Percentiles rank a stretch among this genome's conserved stretches.
These are phyloP conservation scores for Sclerodermus sp. DNA, from an alignment of 2,888 invertebrate genomes.

Conservation along the genomic window DNA sequence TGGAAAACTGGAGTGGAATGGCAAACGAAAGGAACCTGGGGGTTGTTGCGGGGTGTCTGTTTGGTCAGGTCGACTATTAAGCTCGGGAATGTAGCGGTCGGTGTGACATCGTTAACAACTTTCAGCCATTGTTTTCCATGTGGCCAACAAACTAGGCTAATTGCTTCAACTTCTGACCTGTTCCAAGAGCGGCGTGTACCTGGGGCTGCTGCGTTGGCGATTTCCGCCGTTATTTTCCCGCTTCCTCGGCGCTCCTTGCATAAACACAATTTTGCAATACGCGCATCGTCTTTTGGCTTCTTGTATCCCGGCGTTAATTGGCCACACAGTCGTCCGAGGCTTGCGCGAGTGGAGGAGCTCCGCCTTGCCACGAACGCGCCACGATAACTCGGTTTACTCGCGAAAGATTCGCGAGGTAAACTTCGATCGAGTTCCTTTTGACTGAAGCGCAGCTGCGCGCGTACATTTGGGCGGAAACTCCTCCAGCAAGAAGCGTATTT, in stretches of 20 bases:
- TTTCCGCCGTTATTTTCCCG: slow-evolving; percentile 15
- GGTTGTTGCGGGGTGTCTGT: slow-evolving; percentile 7
- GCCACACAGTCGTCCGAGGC: too few species aligned
- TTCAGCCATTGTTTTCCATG: slow-evolving; percentile 47
- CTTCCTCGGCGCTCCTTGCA: background rate
- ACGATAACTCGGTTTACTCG: too few species aligned
- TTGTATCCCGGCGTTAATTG: too few species aligned
- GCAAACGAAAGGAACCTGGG: slow-evolving; percentile 11
- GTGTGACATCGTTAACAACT: slow-evolving; percentile 48
- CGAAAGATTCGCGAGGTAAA: too few species aligned
- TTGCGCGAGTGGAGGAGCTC: too few species aligned
- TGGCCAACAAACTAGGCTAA: slow-evolving; percentile 47
- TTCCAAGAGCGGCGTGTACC: slow-evolving; percentile 31
- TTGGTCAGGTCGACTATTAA: slow-evolving; percentile 37
- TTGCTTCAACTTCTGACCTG: slow-evolving; percentile 48
- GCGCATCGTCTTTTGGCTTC: slow-evolving; percentile 1
- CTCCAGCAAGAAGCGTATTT: too few species aligned
- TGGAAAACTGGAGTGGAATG: slow-evolving; percentile 5
- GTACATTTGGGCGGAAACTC: too few species aligned
- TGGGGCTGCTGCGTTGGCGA: slow-evolving; percentile 25
- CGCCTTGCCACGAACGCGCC: too few species aligned
- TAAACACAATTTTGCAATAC: background rate
- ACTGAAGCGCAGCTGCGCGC: too few species aligned
- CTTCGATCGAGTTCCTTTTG: too few species aligned
- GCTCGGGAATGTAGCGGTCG: slow-evolving; percentile 29